These are phyloP conservation scores for Scrobipalpa costella DNA, from an alignment of 2,888 invertebrate species.

Conservation along the genomic window DNA sequence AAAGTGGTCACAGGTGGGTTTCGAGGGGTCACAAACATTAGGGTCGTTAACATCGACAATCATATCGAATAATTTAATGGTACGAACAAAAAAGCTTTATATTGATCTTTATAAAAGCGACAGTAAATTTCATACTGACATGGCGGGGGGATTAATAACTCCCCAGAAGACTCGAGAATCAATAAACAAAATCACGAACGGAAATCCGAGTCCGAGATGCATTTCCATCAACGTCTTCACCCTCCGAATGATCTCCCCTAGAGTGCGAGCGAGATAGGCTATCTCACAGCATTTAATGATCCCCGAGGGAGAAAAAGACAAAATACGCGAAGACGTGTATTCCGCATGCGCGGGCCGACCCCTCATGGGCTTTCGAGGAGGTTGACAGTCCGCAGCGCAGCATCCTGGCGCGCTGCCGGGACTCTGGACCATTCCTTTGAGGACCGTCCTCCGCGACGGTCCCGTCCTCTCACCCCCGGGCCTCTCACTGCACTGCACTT, in stretches of 20 bases:
- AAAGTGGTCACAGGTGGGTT: constrained; percentile 61
- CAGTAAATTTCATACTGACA: constrained; percentile 65
- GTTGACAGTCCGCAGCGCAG: constrained; percentile 68
- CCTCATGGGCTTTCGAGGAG: constrained; percentile 71
- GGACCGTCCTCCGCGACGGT: constrained; percentile 76
- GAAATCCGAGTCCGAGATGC: constrained; percentile 80
- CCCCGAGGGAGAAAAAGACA: constrained; percentile 6
- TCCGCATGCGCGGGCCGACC: constrained; percentile 75
- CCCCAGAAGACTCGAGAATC: constrained; percentile 65
- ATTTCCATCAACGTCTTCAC: constrained; percentile 80
- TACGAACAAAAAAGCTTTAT: constrained; percentile 53
- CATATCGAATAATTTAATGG: constrained; percentile 34
- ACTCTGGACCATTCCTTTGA: constrained; percentile 72
- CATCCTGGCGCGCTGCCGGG: constrained; percentile 71
- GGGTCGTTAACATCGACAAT: constrained; percentile 30
- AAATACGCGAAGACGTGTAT: constrained; percentile 31
- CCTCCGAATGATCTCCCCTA: constrained; percentile 74
- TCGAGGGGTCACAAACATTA: constrained; percentile 34
- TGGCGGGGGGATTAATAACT: constrained; percentile 72
- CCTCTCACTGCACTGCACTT: constrained; percentile 47
- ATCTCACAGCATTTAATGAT: neutral
- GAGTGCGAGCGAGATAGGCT: constrained; percentile 55
- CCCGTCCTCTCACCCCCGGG: constrained; percentile 74
- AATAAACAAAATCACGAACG: constrained; percentile 80
- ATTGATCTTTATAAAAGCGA: constrained; percentile 53